phyloP scores from a whole-genome alignment of 1,140 invertebrate species.

The Tetranychus cinnabarinus region DNA sequence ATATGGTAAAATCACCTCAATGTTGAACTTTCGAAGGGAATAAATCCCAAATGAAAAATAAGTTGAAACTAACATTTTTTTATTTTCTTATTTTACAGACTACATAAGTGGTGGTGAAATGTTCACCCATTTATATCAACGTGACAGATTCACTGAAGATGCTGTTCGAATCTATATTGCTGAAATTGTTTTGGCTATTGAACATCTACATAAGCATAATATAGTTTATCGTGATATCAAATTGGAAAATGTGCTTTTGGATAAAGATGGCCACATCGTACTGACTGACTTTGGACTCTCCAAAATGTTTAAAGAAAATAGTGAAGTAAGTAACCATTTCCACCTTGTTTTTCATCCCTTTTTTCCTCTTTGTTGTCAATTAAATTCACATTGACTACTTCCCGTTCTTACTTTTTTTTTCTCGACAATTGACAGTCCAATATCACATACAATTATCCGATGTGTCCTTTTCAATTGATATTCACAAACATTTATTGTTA shows the following conservation, averaged over 20 bases:
- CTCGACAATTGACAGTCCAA: no score
- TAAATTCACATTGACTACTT: conserved; percentile 49
- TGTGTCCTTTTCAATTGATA: no score
- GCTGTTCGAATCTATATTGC: conserved; percentile 69
- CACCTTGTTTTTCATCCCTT: conserved; percentile 7
- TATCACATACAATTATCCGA: no score
- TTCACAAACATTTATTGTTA: conserved; percentile 38
- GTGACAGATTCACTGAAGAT: conserved; percentile 56
- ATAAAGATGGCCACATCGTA: conserved; percentile 60
- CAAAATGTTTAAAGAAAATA: conserved; percentile 52
- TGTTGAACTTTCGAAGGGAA: no score
- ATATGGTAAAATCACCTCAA: no score
- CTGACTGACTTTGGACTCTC: conserved; percentile 75
- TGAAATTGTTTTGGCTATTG: conserved; percentile 69
- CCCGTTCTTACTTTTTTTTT: not conserved
- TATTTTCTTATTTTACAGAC: conserved; percentile 33
- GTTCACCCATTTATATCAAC: conserved; percentile 70
- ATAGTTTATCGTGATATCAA: conserved; percentile 39
- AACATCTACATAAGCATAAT: conserved; percentile 73
- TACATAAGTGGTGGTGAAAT: conserved; percentile 78
- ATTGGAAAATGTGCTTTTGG: conserved; percentile 70
- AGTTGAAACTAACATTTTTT: no score
- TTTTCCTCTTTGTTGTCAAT: conserved; percentile 7
- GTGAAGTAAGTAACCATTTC: conserved; percentile 24
- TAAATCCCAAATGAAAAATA: no score